phyloP scores from a whole-genome alignment of 2,113 vertebrate species.

The Vulpes ferrilata region DNA sequence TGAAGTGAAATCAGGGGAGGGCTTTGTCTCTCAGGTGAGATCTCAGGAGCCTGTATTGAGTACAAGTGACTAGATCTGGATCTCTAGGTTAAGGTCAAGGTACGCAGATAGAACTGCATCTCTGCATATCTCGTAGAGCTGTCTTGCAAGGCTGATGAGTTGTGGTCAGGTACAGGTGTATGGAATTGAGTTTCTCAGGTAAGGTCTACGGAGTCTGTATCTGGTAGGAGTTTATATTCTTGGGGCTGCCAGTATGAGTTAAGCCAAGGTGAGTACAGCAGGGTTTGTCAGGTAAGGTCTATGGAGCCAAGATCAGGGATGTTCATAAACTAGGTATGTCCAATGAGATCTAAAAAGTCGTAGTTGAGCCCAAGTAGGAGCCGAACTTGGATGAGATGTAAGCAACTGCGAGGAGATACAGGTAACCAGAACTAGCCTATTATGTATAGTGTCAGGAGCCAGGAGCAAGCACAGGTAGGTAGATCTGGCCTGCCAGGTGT shows the following conservation, averaged over 20 bases:
- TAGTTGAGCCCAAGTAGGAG: background rate
- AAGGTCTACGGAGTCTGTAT: background rate
- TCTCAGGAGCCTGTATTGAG: background rate
- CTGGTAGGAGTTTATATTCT: background rate
- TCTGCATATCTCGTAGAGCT: background rate
- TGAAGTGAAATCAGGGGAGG: background rate
- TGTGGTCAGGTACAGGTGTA: background rate
- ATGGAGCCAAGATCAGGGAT: background rate
- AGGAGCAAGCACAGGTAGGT: background rate
- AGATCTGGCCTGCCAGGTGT: background rate
- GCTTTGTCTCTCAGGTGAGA: background rate
- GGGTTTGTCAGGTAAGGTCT: background rate
- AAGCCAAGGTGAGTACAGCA: background rate
- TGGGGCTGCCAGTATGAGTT: background rate
- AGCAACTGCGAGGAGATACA: background rate
- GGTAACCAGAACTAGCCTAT: background rate
- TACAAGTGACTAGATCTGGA: background rate
- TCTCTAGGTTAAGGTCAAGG: background rate
- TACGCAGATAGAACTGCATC: background rate
- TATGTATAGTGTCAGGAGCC: background rate
- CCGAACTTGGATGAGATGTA: background rate
- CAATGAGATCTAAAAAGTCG: background rate
- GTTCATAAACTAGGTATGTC: background rate
- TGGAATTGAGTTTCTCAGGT: background rate
- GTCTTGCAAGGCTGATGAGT: background rate